These are phyloP conservation scores for Hexactinellida sp. DNA, from an alignment of 37 sponge, comb jelly and placozoan genomes.

Conservation along the genomic window DNA sequence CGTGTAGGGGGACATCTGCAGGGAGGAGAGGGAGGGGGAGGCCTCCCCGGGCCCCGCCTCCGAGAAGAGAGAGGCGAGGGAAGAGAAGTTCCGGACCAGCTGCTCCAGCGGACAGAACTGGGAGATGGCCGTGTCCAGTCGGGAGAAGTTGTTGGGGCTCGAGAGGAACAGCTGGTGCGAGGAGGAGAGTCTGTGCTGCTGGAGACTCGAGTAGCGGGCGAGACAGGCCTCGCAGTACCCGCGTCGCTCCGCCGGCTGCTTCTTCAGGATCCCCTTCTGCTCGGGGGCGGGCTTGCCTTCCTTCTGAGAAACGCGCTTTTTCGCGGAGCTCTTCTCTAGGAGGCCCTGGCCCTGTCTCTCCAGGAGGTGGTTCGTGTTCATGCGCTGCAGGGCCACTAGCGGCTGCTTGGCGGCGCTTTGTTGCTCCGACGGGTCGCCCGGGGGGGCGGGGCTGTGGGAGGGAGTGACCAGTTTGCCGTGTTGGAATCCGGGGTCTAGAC, in stretches of 20 bases:
- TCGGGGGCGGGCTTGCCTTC: background rate
- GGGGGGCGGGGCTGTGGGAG: background rate
- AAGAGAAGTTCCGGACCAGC: background rate
- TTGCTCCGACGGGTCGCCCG: background rate
- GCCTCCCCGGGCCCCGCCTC: background rate
- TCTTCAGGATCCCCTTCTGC: background rate
- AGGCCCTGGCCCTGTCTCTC: background rate
- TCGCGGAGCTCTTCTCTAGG: background rate
- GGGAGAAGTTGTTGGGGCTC: background rate
- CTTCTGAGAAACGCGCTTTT: background rate
- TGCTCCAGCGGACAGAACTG: background rate
- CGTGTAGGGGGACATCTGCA: background rate
- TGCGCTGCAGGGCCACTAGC: background rate
- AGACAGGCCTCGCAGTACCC: constrained; percentile 18
- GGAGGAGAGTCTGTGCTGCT: background rate
- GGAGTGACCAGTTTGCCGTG: constrained; percentile 13
- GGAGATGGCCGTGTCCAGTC: background rate
- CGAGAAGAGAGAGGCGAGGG: background rate
- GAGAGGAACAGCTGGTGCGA: background rate
- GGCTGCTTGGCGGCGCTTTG: background rate
- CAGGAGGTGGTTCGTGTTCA: background rate
- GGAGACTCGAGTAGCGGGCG: background rate
- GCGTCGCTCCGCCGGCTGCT: background rate
- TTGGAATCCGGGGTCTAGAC: background rate
- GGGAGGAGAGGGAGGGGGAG: background rate